These are phyloP conservation scores for Callinectes sapidus DNA, from an alignment of 2,888 invertebrate genomes.

Conservation along the genomic window DNA sequence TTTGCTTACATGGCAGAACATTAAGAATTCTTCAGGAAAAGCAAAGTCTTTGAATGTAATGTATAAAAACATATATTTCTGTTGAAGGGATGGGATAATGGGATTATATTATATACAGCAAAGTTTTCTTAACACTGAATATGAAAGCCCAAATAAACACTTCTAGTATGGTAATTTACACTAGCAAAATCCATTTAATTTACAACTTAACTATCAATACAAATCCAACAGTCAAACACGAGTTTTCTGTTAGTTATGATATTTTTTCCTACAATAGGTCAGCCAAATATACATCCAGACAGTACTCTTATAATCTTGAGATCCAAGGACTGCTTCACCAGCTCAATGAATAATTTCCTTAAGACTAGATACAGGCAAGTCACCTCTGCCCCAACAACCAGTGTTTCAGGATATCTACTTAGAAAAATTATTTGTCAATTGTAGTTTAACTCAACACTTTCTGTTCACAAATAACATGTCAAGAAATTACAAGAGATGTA, in stretches of 20 bases:
- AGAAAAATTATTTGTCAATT: background rate
- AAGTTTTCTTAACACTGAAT: slow-evolving; percentile 57
- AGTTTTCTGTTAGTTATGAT: background rate
- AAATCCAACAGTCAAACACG: background rate
- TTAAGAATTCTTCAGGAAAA: background rate
- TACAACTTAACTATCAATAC: background rate
- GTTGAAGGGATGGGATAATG: slow-evolving; percentile 29
- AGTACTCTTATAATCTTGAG: background rate
- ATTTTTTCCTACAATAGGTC: background rate
- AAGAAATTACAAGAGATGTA: background rate
- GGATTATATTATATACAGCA: slow-evolving; percentile 50
- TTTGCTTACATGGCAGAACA: background rate
- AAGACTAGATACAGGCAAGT: slow-evolving; percentile 14
- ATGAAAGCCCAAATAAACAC: slow-evolving; percentile 62
- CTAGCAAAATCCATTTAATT: background rate
- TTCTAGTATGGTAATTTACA: slow-evolving; percentile 22
- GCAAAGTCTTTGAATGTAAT: background rate
- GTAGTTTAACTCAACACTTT: background rate
- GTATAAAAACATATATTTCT: slow-evolving; percentile 53
- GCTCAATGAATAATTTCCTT: background rate
- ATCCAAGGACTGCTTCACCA: background rate
- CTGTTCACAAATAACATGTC: background rate
- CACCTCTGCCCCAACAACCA: slow-evolving; percentile 22
- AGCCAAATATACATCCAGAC: background rate
- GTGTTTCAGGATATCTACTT: slow-evolving; percentile 4